Conservation (phyloP, 2,888 invertebrate species). For the Eupithecia dodoneata region DNA sequence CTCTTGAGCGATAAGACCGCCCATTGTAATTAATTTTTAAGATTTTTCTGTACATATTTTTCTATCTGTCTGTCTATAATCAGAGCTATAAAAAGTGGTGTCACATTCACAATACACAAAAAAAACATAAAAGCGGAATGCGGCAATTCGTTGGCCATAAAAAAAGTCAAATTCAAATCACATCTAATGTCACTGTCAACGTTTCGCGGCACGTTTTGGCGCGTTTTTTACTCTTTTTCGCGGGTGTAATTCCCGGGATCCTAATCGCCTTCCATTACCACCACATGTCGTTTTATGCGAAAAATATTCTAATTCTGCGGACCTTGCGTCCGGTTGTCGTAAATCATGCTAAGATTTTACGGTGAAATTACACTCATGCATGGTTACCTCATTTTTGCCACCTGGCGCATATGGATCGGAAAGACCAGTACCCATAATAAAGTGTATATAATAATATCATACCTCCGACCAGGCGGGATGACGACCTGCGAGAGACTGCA, state of each 20-base stretch:
- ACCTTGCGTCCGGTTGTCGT: slow-evolving; percentile 31
- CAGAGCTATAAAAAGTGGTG: neutral
- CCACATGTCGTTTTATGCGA: slow-evolving; percentile 46
- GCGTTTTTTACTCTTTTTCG: slow-evolving; percentile 30
- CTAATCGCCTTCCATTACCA: slow-evolving; percentile 44
- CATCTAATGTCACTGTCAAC: slow-evolving; percentile 30
- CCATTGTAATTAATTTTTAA: too few species aligned
- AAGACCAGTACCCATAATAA: neutral
- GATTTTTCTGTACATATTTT: too few species aligned
- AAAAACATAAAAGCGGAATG: slow-evolving; percentile 7
- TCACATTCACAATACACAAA: neutral
- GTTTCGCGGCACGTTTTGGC: slow-evolving; percentile 22
- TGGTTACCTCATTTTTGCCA: slow-evolving; percentile 33
- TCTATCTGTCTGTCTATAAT: too few species aligned
- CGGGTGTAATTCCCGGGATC: slow-evolving; percentile 34
- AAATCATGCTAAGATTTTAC: slow-evolving; percentile 43
- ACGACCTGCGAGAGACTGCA: too few species aligned
- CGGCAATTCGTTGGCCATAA: slow-evolving; percentile 16
- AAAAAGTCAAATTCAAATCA: slow-evolving; percentile 9
- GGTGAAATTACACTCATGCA: slow-evolving; percentile 22
- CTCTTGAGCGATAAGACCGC: too few species aligned
- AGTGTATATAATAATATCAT: neutral
- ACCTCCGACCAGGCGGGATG: too few species aligned
- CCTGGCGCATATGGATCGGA: slow-evolving; percentile 25
- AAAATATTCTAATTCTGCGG: slow-evolving; percentile 45